Base-by-base conservation (phyloP, 1,140 invertebrate species). In the Prorops nasuta region DNA sequence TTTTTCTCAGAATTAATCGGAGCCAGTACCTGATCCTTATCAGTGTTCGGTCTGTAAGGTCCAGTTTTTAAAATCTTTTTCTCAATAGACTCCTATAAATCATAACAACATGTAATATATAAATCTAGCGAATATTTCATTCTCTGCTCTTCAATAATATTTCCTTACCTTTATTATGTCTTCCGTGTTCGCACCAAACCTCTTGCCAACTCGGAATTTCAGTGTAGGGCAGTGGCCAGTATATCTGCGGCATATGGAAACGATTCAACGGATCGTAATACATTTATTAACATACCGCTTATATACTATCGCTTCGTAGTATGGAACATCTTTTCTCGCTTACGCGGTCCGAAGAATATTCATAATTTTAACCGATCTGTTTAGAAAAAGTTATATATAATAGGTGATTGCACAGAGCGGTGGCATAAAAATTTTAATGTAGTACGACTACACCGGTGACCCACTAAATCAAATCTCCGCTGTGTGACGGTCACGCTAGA, bases 151-250 rank as follows among this genome's bases (percentile, higher is more conserved):
- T n/a, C n/a, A n/a, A n/a, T n/a, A n/a, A n/a, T n/a, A n/a, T n/a
- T n/a, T 40, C 47, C 60, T 68, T 71, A 82, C 86, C 69, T 81
- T 77, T 54, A 86, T 76, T 55, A 88, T 87, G 64, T 88, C 84
- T 64, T 85, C 78, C 3, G 86, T 88, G 52, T 81, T 84, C 39
- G 84, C 81, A 16, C 86, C 86, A 67, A 86, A 88, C 67, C 84
- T 80, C 69, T 85, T 85, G 19, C 86, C 86, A 63, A 84, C 84
- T 50, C 83, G 81, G 58, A 87, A 88, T 56, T 86, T 86, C 17
- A 88, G 74, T 24, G 85, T 84, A 31, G 86, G 86, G 74, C 86
- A 88, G 58, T 88, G 86, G n/a, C 86, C 86, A 2, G 86, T 88
- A 59, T 88, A 88, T 48, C 86, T 88, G 72, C 39, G 24, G n/a